Conservation (phyloP, 2,888 invertebrate species). For the Chrysopilus asiliformis region DNA sequence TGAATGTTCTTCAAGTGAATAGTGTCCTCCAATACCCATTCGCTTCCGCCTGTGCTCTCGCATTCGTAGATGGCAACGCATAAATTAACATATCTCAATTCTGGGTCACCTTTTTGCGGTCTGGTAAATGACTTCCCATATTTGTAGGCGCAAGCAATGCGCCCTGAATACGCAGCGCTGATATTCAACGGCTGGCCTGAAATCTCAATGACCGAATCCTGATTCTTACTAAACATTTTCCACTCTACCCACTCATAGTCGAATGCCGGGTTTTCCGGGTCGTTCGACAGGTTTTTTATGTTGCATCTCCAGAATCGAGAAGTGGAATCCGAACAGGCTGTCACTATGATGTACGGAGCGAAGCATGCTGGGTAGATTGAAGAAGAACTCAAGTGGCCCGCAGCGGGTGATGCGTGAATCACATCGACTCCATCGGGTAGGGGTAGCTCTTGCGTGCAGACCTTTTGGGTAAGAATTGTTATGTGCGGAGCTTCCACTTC, state of each 20-base stretch:
- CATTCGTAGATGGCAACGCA: conserved; percentile 97
- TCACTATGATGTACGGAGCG: conserved; percentile 90
- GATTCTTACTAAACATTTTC: conserved; percentile 70
- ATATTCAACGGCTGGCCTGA: conserved; percentile 81
- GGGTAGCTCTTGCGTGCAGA: conserved; percentile 77
- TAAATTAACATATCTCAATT: conserved; percentile 74
- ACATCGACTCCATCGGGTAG: conserved; percentile 85
- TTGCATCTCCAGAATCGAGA: conserved; percentile 73
- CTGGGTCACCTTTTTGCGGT: conserved; percentile 58
- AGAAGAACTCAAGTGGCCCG: conserved; percentile 93
- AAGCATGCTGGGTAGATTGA: conserved; percentile 98
- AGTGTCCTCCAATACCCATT: conserved; percentile 91
- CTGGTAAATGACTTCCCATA: conserved; percentile 81
- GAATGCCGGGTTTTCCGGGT: conserved; percentile 20
- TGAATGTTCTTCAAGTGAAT: conserved; percentile 89
- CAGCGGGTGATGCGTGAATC: conserved; percentile 86
- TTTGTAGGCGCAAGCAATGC: conserved; percentile 95
- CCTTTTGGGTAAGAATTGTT: conserved; percentile 78
- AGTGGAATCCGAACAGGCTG: conserved; percentile 89
- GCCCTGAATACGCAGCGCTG: conserved; percentile 93
- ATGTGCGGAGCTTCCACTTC: conserved; percentile 47
- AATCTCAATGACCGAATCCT: conserved; percentile 53
- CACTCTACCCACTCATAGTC: conserved; percentile 74
- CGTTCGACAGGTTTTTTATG: conserved; percentile 25
- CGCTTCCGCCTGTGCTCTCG: conserved; percentile 91